Conservation (phyloP, 2,888 invertebrate genomes). For the Stenoptilia bipunctidactyla region DNA sequence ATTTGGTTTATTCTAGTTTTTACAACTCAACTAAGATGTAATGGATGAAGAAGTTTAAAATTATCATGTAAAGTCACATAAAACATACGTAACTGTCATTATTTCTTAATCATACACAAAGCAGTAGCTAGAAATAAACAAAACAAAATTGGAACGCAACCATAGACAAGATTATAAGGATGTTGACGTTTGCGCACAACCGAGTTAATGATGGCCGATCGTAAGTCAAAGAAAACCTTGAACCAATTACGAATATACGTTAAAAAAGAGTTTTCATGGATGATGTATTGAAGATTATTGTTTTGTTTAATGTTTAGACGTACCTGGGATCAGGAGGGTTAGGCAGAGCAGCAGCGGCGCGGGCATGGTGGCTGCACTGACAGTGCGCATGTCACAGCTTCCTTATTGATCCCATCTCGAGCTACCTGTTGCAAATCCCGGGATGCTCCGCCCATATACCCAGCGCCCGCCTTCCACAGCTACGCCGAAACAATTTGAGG, state of each 20-base stretch:
- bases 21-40: no score
- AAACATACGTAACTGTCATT: no score
- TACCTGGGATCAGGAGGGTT: constrained; percentile 50
- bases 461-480: constrained; percentile 17
- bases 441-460: constrained; percentile 14
- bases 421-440: constrained; percentile 55
- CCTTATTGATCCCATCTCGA: constrained; percentile 47
- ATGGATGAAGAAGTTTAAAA: no score
- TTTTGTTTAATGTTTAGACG: constrained; percentile 26
- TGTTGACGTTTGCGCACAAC: constrained; percentile 13
- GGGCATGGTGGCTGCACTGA: constrained; percentile 48
- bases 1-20: no score
- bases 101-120: no score
- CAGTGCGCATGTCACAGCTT: constrained; percentile 56
- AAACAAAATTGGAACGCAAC: constrained; percentile 12
- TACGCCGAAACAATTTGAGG: constrained; percentile 41
- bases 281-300: no score
- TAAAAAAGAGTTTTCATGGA: constrained; percentile 8
- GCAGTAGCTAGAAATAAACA: constrained; percentile 3
- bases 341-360: constrained; percentile 48
- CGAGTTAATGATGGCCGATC: constrained; percentile 1
- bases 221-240: constrained; percentile 2
- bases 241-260: not conserved
- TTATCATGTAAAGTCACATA: no score
- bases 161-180: constrained; percentile 18